Base-by-base conservation (phyloP, 2,888 invertebrate species). In the Drosophila affinis region DNA sequence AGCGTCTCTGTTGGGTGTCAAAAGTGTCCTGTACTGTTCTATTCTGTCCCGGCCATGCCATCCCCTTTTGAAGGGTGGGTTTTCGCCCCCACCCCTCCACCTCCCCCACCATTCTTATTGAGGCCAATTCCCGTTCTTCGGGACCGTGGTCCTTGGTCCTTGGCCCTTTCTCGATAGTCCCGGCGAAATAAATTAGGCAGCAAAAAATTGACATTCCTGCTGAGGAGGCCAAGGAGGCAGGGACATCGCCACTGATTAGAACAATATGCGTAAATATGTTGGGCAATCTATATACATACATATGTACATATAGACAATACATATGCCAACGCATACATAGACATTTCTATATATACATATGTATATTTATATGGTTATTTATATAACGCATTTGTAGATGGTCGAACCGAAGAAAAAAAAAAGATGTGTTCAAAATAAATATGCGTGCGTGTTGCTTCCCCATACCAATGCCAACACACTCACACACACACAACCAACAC, bases 371-470 rank as follows among this genome's bases (percentile, higher is more conserved):
- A 47, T 62, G 51, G 77, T 63, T 78, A 75, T 84, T 77, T 81
- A 79, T 82, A 81, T 79, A 81, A 68, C 69, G 69, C 79, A 72
- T 80, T 83, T 76, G 63, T 80, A 72, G 62, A 72, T 62, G 71
- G 59, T 44, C 70, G 63, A 78, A 72, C 46, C 70, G 63, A 78
- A 72, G 49, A 60, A 45, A 56, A 51, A 49, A 65, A 81, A 87
- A 79, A 83, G 80, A 85, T 84, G 87, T 86, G 79, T 81, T 84
- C 83, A 83, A 84, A 84, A 84, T 84, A 84, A 84, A 84, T 79
- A 86, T 87, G 88, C 86, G 86, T 87, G 86, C 88, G 86, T 87
- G 86, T 87, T 87, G 86, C 88, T 82, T 87, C 75, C 83, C 65
- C 87, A 83, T 65, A 72, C 83, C 58, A 34, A 59, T 9, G 48